These are phyloP conservation scores for Dryococelus australis DNA, from an alignment of 2,888 invertebrate genomes.

Conservation along the genomic window DNA sequence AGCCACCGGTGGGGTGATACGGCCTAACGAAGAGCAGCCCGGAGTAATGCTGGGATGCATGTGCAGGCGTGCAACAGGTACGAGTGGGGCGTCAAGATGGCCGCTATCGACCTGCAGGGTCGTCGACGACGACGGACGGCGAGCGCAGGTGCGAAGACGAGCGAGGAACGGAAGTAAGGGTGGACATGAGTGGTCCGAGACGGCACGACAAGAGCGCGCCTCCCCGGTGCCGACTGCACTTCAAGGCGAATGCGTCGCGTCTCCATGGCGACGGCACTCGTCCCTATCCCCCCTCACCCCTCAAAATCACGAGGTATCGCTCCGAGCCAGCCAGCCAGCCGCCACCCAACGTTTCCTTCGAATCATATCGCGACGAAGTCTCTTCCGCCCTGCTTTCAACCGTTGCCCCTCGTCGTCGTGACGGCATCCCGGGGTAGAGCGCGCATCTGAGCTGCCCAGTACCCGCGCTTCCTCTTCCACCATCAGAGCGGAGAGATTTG, in stretches of 20 bases:
- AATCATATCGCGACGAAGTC: not conserved
- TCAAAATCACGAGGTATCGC: not conserved
- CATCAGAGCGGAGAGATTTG: too few species aligned
- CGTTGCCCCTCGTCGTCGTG: too few species aligned
- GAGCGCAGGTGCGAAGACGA: not conserved
- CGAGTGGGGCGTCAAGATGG: too few species aligned
- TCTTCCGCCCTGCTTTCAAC: not conserved
- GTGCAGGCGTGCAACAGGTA: too few species aligned
- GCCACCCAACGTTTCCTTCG: not conserved
- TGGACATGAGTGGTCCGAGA: too few species aligned
- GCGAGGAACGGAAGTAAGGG: not conserved
- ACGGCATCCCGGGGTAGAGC: too few species aligned
- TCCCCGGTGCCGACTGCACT: not conserved
- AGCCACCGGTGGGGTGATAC: too few species aligned
- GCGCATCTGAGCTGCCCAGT: too few species aligned
- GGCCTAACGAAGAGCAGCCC: too few species aligned
- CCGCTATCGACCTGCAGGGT: too few species aligned
- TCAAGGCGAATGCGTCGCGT: not conserved
- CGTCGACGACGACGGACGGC: not conserved
- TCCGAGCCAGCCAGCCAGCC: not conserved
- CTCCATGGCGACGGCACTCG: slow-evolving; percentile 1
- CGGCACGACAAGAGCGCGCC: not conserved
- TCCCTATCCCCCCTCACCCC: not conserved
- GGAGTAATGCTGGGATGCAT: too few species aligned
- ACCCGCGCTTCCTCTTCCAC: too few species aligned